These are phyloP conservation scores for Lates japonicus DNA, from an alignment of 2,797 vertebrate genomes.

Conservation along the genomic window DNA sequence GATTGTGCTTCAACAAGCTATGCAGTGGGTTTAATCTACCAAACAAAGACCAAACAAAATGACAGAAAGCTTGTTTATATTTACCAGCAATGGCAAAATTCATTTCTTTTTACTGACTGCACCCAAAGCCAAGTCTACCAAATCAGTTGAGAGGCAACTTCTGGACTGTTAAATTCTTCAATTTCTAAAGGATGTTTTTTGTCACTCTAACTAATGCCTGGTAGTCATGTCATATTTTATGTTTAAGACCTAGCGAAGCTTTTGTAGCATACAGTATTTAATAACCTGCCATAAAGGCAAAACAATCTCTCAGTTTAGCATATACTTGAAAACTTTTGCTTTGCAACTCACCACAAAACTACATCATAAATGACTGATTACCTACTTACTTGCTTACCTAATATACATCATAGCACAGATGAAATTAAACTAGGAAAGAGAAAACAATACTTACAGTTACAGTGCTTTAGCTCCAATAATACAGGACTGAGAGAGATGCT, in stretches of 20 bases:
- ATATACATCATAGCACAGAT: not conserved
- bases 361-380: not conserved
- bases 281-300: not conserved
- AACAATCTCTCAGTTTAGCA: not conserved
- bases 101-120: not conserved
- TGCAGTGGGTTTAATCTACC: not conserved
- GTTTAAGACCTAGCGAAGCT: not conserved
- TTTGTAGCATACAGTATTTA: not conserved
- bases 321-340: not conserved
- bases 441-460: constrained; percentile 69
- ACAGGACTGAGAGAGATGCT: not conserved
- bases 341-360: constrained; percentile 9
- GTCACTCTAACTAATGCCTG: not conserved
- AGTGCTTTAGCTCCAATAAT: constrained; percentile 30
- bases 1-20: too few species aligned
- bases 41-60: not conserved
- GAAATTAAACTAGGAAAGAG: not conserved
- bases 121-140: not conserved
- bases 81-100: not conserved
- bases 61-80: not conserved
- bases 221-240: not conserved
- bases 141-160: not conserved
- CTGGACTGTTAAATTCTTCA: not conserved
- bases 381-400: not conserved
- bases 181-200: not conserved